A percentile compares a stretch with the other conserved stretches of the same genome.
These are phyloP conservation scores for Lophochroa leadbeateri DNA, from an alignment of 2,113 vertebrate species.

Conservation along the genomic window DNA sequence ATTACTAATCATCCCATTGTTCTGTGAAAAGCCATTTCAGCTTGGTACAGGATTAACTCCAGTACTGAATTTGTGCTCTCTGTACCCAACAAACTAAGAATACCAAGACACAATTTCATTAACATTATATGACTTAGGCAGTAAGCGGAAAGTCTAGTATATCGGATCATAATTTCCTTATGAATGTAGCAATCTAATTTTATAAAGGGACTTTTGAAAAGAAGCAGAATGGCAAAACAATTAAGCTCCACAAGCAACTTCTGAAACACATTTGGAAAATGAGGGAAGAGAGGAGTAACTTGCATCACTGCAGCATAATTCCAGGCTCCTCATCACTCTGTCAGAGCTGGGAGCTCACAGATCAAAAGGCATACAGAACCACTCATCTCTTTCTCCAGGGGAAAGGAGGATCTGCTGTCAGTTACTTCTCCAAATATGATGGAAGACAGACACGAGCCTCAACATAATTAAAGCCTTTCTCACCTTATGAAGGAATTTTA, in stretches of 20 bases:
- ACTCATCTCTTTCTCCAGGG: accelerated
- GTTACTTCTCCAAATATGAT: neutral
- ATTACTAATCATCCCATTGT: neutral
- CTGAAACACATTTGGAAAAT: neutral
- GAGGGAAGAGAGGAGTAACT: neutral
- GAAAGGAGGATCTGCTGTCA: constrained; percentile 38
- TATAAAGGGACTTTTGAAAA: neutral
- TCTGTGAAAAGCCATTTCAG: neutral
- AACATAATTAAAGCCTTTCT: constrained; percentile 29
- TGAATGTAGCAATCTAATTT: neutral
- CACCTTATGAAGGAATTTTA: neutral
- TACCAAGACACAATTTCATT: neutral
- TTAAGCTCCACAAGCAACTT: neutral
- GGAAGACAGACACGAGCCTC: neutral
- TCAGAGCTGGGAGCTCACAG: neutral
- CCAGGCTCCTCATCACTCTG: neutral
- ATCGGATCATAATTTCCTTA: neutral
- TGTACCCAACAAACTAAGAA: neutral
- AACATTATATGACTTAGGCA: neutral
- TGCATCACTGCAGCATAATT: neutral
- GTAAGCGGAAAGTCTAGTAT: neutral
- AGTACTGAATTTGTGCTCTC: neutral
- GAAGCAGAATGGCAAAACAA: neutral
- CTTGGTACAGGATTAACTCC: neutral
- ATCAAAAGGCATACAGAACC: neutral